Base-by-base conservation (phyloP, 92 coral and sea anemone genomes). In the Epizoanthus rinbou region DNA sequence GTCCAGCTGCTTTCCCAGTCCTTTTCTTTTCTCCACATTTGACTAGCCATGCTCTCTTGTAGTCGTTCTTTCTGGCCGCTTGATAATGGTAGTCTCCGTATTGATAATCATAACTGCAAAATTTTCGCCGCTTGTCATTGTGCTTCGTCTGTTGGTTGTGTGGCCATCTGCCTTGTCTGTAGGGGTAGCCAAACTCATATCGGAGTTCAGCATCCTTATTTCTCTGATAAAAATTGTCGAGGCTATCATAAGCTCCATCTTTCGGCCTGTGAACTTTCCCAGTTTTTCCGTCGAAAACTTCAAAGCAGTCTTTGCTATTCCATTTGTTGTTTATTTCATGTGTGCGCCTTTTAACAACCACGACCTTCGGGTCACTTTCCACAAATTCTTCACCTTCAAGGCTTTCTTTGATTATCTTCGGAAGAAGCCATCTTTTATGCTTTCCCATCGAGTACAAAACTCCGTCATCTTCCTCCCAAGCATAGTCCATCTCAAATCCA, bases 341-440 rank as follows among this genome's bases (percentile, higher is more conserved):
- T 3, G 80, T 64, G 60, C 54, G 79, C 80, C 90, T 64, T 16
- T 90, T 91, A 7, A 92, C 74, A 23, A 83, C 39, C 60, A 92
- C 66, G 41, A 87, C 92, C 10, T 74, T 88, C 17, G 83, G 76
- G 41, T 75, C 84, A 57, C 83, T 86, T 21, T 69, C 64, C 16
- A 69, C 82, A 28, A 80, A 79, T 28, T 58, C 80, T 22, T 82
- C 82, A 74, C 62, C 70, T 60, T 58, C 41, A 35, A 83, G 62
- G 21, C 57, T 70, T 17, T 80, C 86, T 90, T 86, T 95, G 78
- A 95, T 85, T 8, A 91, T 45, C 43, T 89, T 94, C 45, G 97
- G 97, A 59, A 95, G 91, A 33, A 93, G 86, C 98, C 98, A 95
- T 66, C 98, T 94, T 88, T 91, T 95, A 8, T 93, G 98, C 73